Conservation (phyloP, 2,797 vertebrate genomes). For the Cirrhinus mrigala region DNA sequence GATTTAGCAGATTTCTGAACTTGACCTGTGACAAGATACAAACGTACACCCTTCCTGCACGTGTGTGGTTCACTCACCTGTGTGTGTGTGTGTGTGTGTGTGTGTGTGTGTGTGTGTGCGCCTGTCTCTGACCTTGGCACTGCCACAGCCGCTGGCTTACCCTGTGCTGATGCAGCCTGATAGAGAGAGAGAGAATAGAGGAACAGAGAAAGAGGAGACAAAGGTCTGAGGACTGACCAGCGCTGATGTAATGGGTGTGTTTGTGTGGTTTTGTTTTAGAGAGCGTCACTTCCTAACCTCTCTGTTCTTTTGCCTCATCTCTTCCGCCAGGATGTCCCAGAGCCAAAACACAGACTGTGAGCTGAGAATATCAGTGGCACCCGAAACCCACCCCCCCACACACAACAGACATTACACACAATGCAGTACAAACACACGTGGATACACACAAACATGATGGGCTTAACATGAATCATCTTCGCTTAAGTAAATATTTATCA, state of each 20-base stretch:
- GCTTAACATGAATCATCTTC: conserved; percentile 16
- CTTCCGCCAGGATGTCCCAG: conserved; percentile 55
- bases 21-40: conserved; percentile 48
- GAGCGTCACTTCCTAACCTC: conserved; percentile 43
- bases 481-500: background rate
- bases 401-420: conserved; percentile 25
- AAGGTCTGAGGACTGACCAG: conserved; percentile 40
- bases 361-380: background rate
- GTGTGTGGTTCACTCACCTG: conserved; percentile 30
- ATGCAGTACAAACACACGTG: background rate
- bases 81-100: conserved; percentile 26
- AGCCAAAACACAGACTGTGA: conserved; percentile 51
- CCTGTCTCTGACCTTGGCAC: conserved; percentile 41
- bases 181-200: conserved; percentile 38
- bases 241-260: conserved; percentile 56
- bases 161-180: conserved; percentile 42
- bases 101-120: conserved; percentile 18
- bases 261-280: conserved; percentile 48
- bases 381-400: conserved; percentile 32
- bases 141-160: conserved; percentile 3
- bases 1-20: conserved; percentile 53
- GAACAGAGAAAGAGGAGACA: conserved; percentile 43
- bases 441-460: background rate
- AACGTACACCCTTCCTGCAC: conserved; percentile 62
- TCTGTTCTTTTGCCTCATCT: conserved; percentile 53